Conservation (phyloP, 2,797 vertebrate species). For the Chaetodon trifasciatus region DNA sequence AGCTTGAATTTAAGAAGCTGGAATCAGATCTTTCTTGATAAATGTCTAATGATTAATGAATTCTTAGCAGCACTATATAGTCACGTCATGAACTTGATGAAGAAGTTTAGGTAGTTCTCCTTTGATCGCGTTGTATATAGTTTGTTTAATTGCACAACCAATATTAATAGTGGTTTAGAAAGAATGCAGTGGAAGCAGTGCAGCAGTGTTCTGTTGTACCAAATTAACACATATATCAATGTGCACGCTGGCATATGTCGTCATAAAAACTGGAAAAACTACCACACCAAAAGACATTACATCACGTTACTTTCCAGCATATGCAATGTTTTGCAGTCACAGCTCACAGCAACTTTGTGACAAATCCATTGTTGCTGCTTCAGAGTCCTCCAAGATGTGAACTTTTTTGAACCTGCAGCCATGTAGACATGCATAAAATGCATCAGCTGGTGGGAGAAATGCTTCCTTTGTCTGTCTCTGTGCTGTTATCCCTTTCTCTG, state of each 20-base stretch:
- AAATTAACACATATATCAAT: neutral
- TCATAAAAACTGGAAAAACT: constrained; percentile 17
- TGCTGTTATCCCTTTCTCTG: constrained; percentile 42
- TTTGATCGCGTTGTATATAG: neutral
- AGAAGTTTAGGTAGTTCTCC: neutral
- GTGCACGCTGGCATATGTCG: neutral
- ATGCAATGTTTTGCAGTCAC: constrained; percentile 1
- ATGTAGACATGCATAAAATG: constrained; percentile 16
- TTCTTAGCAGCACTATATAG: neutral
- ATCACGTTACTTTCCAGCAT: neutral
- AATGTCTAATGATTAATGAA: neutral
- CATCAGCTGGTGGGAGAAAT: constrained; percentile 40
- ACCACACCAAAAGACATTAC: neutral
- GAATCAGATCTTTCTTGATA: neutral
- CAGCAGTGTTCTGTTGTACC: neutral
- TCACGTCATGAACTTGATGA: neutral
- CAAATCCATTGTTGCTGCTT: constrained; percentile 9
- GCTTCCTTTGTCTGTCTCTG: constrained; percentile 55
- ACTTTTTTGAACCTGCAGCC: constrained; percentile 17
- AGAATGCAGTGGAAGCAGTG: neutral
- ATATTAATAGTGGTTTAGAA: neutral
- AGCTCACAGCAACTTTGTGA: constrained; percentile 3
- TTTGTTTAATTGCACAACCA: neutral
- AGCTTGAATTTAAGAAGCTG: neutral
- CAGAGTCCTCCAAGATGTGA: constrained; percentile 30